Conservation (phyloP, 2,888 invertebrate genomes). For the Rotaria magnacalcarata region DNA sequence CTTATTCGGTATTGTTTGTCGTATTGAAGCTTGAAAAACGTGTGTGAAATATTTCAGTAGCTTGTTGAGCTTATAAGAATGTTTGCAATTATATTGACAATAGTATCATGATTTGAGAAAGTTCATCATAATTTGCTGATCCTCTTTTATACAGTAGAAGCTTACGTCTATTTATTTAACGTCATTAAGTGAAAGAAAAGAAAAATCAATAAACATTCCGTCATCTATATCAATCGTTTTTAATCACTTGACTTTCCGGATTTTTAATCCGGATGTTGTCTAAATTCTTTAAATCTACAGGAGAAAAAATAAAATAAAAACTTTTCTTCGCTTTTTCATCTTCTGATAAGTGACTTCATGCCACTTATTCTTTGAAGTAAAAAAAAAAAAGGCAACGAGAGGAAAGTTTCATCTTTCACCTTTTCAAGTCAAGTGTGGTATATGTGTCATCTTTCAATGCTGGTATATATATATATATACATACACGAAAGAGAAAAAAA, state of each 20-base stretch:
- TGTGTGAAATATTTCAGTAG: not conserved
- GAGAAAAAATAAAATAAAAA: not conserved
- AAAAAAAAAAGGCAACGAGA: not conserved
- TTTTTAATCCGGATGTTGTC: not conserved
- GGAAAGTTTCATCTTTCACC: slow-evolving; percentile 6
- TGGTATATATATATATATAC: not conserved
- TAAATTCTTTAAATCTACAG: not conserved
- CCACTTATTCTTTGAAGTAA: slow-evolving; percentile 1
- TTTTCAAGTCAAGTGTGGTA: not conserved
- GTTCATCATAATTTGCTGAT: slow-evolving; percentile 12
- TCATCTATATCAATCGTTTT: slow-evolving; percentile 13
- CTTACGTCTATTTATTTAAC: slow-evolving; percentile 29
- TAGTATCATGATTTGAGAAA: not conserved
- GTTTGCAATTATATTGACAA: slow-evolving; percentile 1
- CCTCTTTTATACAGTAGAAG: slow-evolving; percentile 26
- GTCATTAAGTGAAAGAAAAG: slow-evolving; percentile 3
- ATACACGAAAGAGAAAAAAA: not conserved
- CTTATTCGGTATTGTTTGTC: too few species aligned
- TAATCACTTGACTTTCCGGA: slow-evolving; percentile 11
- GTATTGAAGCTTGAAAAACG: too few species aligned
- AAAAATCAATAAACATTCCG: slow-evolving; percentile 15
- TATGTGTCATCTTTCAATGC: slow-evolving; percentile 13
- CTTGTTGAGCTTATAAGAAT: not conserved
- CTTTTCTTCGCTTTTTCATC: not conserved
- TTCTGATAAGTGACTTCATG: slow-evolving; percentile 11